Base-by-base conservation (phyloP, 1,140 invertebrate species). In the Drosophila watanabei region DNA sequence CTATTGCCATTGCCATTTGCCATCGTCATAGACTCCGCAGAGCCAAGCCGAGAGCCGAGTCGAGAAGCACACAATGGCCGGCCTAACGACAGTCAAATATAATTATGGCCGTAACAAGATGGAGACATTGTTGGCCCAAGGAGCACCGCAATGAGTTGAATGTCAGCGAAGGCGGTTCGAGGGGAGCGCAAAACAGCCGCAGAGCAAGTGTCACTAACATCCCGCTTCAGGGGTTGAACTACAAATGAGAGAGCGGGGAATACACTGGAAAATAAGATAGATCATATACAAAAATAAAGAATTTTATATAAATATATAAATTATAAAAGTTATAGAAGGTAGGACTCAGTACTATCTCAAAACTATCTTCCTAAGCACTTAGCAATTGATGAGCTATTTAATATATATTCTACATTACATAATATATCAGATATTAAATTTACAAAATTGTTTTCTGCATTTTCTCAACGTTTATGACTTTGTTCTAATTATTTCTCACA, bases 31-130 rank as follows among this genome's bases (percentile, higher is more conserved):
- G 70, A 28, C 77, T 64, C 46, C 18, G 49, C 41, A 43, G 64
- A 56, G 49, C 62, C 45, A 41, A 24, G 24, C 24, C 24, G 24
- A 24, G 14, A n/a, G 60, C 16, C 32, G 35, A 28, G 49, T 28
- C 20, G 28, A 32, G 37, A 11, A 54, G 65, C 52, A 61, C 57
- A 64, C 72, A 61, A 81, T 80, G 62, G 37, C 73, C 49, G 65
- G 46, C 66, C 75, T 76, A 82, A 82, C 79, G 86, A 70, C 82
- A 89, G 86, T 86, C 82, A 89, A 89, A 89, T 89, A 90, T 89
- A 89, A 89, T 89, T 89, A 89, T 90, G 66, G 75, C 79, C 70
- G 64, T 79, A 79, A 85, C 85, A 86, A 86, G 89, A 89, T 82
- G 82, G 70, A 86, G 85, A 89, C 82, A 79, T 85, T 90, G 77